phyloP scores from a whole-genome alignment of 2,797 vertebrate species.

The Botia kubotai region DNA sequence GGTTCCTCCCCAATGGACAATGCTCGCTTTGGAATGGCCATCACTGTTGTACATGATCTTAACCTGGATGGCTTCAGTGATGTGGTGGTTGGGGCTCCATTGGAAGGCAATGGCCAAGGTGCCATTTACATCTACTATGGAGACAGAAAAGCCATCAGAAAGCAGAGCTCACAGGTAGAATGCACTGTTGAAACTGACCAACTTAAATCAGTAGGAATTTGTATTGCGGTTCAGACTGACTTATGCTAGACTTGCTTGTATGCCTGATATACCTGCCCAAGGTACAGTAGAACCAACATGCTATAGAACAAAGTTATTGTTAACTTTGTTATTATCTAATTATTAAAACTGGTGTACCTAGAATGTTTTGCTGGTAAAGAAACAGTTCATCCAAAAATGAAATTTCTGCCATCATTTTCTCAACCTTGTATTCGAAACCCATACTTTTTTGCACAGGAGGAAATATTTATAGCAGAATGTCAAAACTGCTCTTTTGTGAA shows the following conservation, averaged over 20 bases:
- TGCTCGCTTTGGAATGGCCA: constrained; percentile 91
- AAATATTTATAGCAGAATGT: too few species aligned
- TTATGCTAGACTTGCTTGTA: not conserved
- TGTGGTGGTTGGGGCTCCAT: constrained; percentile 90
- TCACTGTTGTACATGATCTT: constrained; percentile 89
- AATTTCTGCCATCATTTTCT: too few species aligned
- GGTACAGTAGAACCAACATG: too few species aligned
- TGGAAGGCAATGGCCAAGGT: constrained; percentile 90
- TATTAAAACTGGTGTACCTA: too few species aligned
- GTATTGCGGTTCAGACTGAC: not conserved
- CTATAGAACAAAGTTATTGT: not conserved
- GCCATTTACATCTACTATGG: constrained; percentile 95
- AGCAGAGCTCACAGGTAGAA: constrained; percentile 87
- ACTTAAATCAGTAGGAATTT: not conserved
- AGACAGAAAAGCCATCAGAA: constrained; percentile 77
- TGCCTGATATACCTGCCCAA: not conserved
- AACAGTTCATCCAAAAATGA: too few species aligned
- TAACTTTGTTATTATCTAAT: too few species aligned
- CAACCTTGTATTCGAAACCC: too few species aligned
- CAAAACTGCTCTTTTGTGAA: too few species aligned
- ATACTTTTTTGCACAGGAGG: too few species aligned
- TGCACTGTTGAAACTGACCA: not conserved
- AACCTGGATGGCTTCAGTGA: constrained; percentile 93
- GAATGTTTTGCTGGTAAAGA: too few species aligned
- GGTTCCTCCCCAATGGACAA: constrained; percentile 69